Percentiles rank a stretch among this genome's conserved stretches.
Conservation (phyloP, 1,140 invertebrate species). For the Bombus consobrinus region DNA sequence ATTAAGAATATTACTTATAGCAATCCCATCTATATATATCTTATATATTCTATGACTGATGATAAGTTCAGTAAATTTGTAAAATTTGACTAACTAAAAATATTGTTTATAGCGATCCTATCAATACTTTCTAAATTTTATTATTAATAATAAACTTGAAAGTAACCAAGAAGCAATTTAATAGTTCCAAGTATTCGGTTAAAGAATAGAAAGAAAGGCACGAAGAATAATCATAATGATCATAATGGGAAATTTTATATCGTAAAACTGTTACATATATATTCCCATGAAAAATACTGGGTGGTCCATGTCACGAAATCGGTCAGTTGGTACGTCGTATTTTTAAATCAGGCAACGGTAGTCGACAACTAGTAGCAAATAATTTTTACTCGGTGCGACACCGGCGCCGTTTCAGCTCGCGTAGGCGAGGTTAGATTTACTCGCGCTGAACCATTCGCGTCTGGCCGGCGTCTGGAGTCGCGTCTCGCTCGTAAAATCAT, state of each 20-base stretch:
- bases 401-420: constrained; percentile 42
- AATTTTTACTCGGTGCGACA: constrained; percentile 38
- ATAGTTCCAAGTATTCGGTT: background rate
- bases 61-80: no score
- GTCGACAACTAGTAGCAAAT: constrained; percentile 36
- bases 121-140: no score
- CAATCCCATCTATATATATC: no score
- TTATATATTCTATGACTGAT: no score
- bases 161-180: background rate
- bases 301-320: constrained; percentile 3
- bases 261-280: background rate
- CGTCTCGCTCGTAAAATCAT: constrained; percentile 64
- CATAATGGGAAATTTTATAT: no score
- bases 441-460: constrained; percentile 51
- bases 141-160: background rate
- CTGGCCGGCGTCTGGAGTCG: constrained; percentile 60
- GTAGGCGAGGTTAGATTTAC: constrained; percentile 65
- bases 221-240: background rate
- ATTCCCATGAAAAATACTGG: background rate
- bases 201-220: background rate
- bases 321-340: constrained; percentile 11
- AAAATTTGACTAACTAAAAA: no score
- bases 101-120: no score
- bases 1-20: no score
- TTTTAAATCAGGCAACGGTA: constrained; percentile 34